Evolutionary conservation across 2,113 vertebrate species (phyloP), one percentile per base, ranked within the genome.

Genomic region (Proterorhinus semilunaris): DNA sequence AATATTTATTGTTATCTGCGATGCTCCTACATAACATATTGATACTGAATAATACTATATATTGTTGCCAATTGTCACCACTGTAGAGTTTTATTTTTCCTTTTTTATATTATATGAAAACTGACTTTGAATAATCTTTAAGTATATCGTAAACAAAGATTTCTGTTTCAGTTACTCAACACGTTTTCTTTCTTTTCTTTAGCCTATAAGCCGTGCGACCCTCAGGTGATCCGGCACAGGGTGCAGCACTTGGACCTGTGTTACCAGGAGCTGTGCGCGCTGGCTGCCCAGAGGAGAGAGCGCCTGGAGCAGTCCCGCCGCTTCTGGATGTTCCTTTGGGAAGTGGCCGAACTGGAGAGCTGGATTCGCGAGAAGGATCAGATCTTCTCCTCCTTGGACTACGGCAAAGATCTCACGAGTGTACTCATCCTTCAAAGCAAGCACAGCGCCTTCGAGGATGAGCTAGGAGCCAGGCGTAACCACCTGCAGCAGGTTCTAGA

Each of bases 331-430:
- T 96, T 96, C 87, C 92, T 98, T 69, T 96, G 96, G 95, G 97
- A 99, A 88, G 93, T 93, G 90, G 92, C 94, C 0, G 96, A 99
- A 83, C 90, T 95, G 0, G 96, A 98, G 81, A 93, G 94, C 83
- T 99, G 98, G 98, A 95, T 99, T 76, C 94, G 94, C 67, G 98
- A 99, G 83, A 97, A 97, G 86, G 97, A 99, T 77, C 94, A 99
- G 63, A 94, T 99, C 61, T 97, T 96, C 86, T 97, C 95, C 21
- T 93, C 96, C 8, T 75, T 97, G 81, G 97, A 98, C 74, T 96
- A 95, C 0, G 96, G 98, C 75, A 98, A 95, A 86, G 98, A 99
- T 87, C 91, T 98, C 79, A 97, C 94, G 1, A 94, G 95, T 0
- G 95, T 97, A 66, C 88, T 95, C 79, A 89, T 96, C 61, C 90